Conservation (phyloP, 1,140 invertebrate genomes). For the Panonychus citri region DNA sequence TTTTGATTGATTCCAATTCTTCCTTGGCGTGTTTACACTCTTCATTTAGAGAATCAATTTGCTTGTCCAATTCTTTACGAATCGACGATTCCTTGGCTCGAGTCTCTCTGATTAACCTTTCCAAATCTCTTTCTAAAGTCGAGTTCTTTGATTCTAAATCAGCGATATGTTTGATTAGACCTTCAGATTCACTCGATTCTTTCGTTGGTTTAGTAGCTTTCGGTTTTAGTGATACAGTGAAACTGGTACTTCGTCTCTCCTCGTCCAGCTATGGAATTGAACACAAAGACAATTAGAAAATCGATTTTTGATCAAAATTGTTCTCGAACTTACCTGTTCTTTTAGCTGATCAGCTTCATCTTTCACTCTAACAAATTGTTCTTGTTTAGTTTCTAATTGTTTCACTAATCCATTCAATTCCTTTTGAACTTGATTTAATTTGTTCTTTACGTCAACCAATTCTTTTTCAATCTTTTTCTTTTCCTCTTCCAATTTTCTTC, state of each 20-base stretch:
- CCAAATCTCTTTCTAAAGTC: neutral
- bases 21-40: neutral
- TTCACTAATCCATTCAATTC: neutral
- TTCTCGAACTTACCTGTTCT: neutral
- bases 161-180: neutral
- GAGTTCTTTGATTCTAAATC: neutral
- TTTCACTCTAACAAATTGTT: too few relatives aligned
- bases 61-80: neutral
- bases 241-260: neutral
- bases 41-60: neutral
- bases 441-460: neutral
- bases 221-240: neutral
- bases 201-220: neutral
- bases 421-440: neutral
- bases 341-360: neutral
- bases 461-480: neutral
- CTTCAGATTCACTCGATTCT: neutral
- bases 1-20: slow-evolving; percentile 16
- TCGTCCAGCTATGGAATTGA: neutral
- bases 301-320: neutral
- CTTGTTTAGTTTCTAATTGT: slow-evolving; percentile 1
- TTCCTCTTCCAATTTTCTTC: neutral
- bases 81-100: neutral
- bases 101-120: neutral
- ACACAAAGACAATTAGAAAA: neutral